Percentiles rank a stretch among this genome's conserved stretches.
Evolutionary conservation across 2,888 invertebrate species (phyloP).

Genomic region (Chirona hameri): DNA sequence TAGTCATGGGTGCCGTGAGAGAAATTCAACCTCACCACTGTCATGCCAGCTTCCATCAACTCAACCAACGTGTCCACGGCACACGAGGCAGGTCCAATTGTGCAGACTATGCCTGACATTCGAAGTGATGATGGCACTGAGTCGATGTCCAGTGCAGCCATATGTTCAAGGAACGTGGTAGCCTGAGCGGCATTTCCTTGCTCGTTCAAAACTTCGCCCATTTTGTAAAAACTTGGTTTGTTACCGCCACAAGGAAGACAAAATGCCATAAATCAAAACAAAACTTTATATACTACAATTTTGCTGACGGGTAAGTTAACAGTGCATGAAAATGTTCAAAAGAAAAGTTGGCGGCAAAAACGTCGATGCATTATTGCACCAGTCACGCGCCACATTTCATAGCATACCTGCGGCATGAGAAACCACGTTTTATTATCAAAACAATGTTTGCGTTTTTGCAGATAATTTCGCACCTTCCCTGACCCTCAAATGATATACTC

Average conservation of each 20-base stretch:
- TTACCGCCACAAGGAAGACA: slow-evolving; percentile 1
- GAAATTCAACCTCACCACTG: slow-evolving; percentile 89
- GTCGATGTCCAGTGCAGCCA: slow-evolving; percentile 91
- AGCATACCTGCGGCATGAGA: no score
- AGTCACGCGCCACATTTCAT: no score
- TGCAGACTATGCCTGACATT: slow-evolving; percentile 95
- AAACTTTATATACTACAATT: background rate
- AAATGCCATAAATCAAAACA: background rate
- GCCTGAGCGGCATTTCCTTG: slow-evolving; percentile 41
- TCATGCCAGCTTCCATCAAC: slow-evolving; percentile 97
- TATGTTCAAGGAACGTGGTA: slow-evolving; percentile 77
- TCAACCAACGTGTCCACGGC: slow-evolving; percentile 76
- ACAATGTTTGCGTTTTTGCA: no score
- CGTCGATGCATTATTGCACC: background rate
- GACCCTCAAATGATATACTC: no score
- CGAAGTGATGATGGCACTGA: slow-evolving; percentile 62
- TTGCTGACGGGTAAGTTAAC: background rate
- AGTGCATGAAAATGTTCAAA: background rate
- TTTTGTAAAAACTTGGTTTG: background rate
- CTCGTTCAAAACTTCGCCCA: background rate
- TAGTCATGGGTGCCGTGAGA: slow-evolving; percentile 95
- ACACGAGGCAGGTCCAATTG: slow-evolving; percentile 85
- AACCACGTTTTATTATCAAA: no score
- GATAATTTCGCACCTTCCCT: no score
- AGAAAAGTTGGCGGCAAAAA: background rate